A percentile compares a stretch with the other conserved stretches of the same genome.
These are phyloP conservation scores for Himalopsyche japonica DNA, from an alignment of 2,888 invertebrate genomes.

Conservation along the genomic window DNA sequence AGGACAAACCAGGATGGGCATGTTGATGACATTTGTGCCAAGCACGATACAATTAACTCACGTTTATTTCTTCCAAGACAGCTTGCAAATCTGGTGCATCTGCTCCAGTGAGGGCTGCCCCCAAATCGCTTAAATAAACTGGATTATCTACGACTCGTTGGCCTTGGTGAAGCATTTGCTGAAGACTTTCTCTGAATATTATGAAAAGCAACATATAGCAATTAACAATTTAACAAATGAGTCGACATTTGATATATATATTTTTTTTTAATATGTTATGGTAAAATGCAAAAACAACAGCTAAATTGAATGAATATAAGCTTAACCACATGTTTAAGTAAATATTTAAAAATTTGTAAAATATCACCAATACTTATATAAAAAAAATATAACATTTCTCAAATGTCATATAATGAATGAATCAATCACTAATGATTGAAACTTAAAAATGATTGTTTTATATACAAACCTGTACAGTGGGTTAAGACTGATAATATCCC, in stretches of 20 bases:
- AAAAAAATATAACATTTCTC: no score
- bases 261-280: no score
- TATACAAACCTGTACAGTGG: slow-evolving; percentile 75
- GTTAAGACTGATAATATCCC: slow-evolving; percentile 97
- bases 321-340: no score
- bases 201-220: background rate
- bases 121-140: slow-evolving; percentile 94
- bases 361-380: no score
- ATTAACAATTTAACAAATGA: no score
- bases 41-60: slow-evolving; percentile 54
- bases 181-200: slow-evolving; percentile 81
- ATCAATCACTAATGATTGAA: background rate
- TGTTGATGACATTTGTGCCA: no score
- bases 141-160: slow-evolving; percentile 98
- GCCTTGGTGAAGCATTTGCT: slow-evolving; percentile 96
- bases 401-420: no score
- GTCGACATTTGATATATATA: no score
- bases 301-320: no score
- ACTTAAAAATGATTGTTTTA: background rate
- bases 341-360: no score
- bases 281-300: no score
- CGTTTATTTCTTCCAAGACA: slow-evolving; percentile 92
- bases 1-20: background rate
- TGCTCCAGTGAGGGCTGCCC: slow-evolving; percentile 91
- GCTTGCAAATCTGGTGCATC: slow-evolving; percentile 91